Percentiles rank a stretch among this genome's conserved stretches.
Conservation (phyloP, 2,797 vertebrate species). For the Ciconia nigra region DNA sequence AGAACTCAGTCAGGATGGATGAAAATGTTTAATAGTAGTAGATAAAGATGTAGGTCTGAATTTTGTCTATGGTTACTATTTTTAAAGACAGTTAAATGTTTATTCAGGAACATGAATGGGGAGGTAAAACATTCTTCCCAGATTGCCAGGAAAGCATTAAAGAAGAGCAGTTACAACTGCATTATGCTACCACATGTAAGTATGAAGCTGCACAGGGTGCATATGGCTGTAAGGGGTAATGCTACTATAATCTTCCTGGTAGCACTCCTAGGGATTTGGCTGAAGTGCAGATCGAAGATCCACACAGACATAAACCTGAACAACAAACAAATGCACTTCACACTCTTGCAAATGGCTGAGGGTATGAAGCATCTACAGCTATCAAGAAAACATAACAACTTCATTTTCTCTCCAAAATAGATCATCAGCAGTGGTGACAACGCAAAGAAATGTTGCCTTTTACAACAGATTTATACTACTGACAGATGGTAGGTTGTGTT, state of each 20-base stretch:
- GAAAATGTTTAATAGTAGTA: neutral
- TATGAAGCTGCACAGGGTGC: neutral
- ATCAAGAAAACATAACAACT: neutral
- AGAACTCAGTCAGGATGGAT: neutral
- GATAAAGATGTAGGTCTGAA: neutral
- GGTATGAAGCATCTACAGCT: neutral
- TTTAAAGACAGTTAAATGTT: neutral
- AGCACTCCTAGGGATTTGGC: slow-evolving; percentile 22
- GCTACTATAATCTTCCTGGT: slow-evolving; percentile 28
- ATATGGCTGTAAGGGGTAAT: slow-evolving; percentile 27
- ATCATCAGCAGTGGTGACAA: neutral
- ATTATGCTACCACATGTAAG: neutral
- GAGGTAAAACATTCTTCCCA: neutral
- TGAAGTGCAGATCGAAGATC: neutral
- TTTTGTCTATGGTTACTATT: neutral
- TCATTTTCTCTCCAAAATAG: neutral
- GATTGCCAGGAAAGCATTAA: neutral
- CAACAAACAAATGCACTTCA: neutral
- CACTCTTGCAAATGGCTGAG: neutral
- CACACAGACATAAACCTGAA: neutral
- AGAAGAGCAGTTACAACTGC: neutral
- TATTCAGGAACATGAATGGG: neutral
- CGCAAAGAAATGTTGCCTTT: neutral
- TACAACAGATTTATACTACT: neutral
- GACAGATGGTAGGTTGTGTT: neutral